phyloP scores from a whole-genome alignment of 1,140 invertebrate species.

The Cydia pomonella region DNA sequence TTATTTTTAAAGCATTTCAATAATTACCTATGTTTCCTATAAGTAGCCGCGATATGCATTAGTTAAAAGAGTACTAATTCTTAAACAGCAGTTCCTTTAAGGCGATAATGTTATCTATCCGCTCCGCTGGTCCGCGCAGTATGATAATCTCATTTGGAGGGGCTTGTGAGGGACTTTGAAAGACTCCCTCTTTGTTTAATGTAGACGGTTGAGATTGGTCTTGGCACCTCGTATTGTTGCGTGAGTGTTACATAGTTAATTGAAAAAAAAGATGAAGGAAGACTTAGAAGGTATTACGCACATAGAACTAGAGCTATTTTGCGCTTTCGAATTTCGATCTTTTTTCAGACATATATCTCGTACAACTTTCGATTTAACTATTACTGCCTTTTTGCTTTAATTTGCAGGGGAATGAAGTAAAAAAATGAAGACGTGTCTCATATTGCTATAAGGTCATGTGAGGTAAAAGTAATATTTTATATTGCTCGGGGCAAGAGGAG shows the following conservation, averaged over 20 bases:
- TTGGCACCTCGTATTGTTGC: conserved; percentile 10
- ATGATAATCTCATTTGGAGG: conserved; percentile 60
- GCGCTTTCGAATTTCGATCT: too few relatives aligned
- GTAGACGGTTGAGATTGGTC: neutral
- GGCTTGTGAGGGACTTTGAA: conserved; percentile 13
- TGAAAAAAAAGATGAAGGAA: neutral
- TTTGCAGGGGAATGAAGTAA: too few relatives aligned
- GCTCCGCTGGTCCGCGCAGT: conserved; percentile 61
- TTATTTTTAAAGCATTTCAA: neutral
- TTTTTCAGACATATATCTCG: too few relatives aligned
- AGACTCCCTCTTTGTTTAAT: conserved; percentile 21
- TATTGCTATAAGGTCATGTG: too few relatives aligned
- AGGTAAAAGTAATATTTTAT: too few relatives aligned
- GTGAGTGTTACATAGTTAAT: neutral
- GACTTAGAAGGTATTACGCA: neutral
- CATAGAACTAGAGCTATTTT: neutral
- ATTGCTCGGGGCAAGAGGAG: too few relatives aligned
- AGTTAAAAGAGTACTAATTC: conserved; percentile 60
- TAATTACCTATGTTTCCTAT: neutral
- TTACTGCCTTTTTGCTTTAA: too few relatives aligned
- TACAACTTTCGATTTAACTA: too few relatives aligned
- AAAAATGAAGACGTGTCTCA: too few relatives aligned
- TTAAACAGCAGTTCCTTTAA: conserved; percentile 52
- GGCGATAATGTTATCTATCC: conserved; percentile 67
- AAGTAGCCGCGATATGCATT: conserved; percentile 46